Evolutionary conservation across 1,140 invertebrate species (phyloP).

Genomic region (Heliothis subflexa): DNA sequence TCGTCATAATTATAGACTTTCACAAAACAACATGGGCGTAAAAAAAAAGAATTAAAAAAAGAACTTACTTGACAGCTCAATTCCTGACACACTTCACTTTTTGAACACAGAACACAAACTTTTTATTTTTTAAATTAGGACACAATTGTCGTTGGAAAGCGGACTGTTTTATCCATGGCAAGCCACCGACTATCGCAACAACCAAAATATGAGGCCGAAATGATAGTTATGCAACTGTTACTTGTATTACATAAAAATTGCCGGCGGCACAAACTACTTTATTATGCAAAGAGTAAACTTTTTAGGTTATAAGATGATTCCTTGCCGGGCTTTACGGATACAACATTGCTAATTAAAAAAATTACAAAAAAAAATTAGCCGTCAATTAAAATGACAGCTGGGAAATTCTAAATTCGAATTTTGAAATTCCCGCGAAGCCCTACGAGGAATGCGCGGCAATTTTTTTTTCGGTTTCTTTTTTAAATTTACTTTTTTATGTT

Average conservation of each 20-base stretch:
- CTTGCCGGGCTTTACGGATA: conserved; percentile 27
- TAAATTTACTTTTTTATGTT: conserved; percentile 22
- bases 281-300: conserved; percentile 74
- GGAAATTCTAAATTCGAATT: conserved; percentile 15
- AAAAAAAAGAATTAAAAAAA: conserved; percentile 7
- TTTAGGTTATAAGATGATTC: conserved; percentile 39
- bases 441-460: neutral
- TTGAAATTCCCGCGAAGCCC: neutral
- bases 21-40: conserved; percentile 14
- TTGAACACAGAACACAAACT: conserved; percentile 31
- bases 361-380: neutral
- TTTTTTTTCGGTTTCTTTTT: conserved; percentile 5
- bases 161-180: conserved; percentile 69
- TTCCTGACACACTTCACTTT: conserved; percentile 32
- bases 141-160: conserved; percentile 63
- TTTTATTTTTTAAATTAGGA: conserved; percentile 28
- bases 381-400: neutral
- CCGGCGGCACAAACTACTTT: conserved; percentile 69
- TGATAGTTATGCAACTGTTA: conserved; percentile 79
- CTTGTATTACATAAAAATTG: conserved; percentile 82
- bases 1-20: conserved; percentile 7
- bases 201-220: conserved; percentile 82
- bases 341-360: conserved; percentile 15
- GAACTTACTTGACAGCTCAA: conserved; percentile 6
- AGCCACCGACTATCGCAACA: conserved; percentile 70